Evolutionary conservation across 2,888 invertebrate genomes (phyloP), one percentile per base, ranked within the genome.

Genomic region (Carcina quercana): DNA sequence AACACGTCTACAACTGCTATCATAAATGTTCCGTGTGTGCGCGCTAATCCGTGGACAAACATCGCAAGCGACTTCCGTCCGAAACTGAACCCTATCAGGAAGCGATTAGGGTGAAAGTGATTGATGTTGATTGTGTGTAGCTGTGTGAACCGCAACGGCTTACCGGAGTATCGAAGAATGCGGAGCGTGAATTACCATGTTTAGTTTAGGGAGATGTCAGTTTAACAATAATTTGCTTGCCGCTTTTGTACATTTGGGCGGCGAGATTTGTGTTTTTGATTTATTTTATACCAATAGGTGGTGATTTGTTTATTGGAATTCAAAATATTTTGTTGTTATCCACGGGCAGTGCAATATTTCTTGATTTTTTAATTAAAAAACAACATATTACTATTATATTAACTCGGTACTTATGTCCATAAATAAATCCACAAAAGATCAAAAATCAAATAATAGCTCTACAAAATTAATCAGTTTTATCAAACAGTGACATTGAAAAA

Each of bases 121-220:
- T 66, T 66, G 59, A 60, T 68, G 57, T 24, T 17, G 17, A 17
- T 5, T 5, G 17, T 17, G 17, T 65, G 57, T 61, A 53, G 58
- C 63, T 74, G 75, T 76, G 75, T 59, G 67, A 57, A 60, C 56
- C 50, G 50, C 65, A 65, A 67, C 65, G 59, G 63, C 65, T 68
- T 59, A 66, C 61, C 63, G 60, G 60, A 72, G 73, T 80, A 80
- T 79, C 69, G 69, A 82, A 82, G 79, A 83, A 82, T 80, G 82
- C 71, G 63, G 65, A 72, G 74, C 71, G 78, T 78, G 78, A 79
- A 82, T 79, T 79, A 78, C 75, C 72, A 70, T 75, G 76, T 59
- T 35, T 33, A 30, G 35, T 63, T 83, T 79, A 74, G 78, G 75
- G 70, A 75, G 65, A 70, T 73, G 72, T 79, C 75, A 74, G 60